Base-by-base conservation (phyloP, 2,113 vertebrate genomes). In the Oreochromis aureus region DNA sequence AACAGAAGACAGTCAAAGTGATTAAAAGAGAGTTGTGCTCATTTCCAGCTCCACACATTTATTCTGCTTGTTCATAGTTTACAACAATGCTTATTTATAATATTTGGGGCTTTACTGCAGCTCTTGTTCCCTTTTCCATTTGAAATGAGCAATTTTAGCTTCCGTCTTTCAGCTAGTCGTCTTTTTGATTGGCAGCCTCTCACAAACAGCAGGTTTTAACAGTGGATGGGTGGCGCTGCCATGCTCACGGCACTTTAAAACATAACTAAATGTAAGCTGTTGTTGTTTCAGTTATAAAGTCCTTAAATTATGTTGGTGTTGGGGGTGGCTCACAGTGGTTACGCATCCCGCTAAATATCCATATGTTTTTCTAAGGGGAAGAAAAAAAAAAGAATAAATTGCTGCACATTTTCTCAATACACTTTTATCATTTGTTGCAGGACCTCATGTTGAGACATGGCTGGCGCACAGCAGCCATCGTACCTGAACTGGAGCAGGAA, bases 371-470 rank as follows among this genome's bases (percentile, higher is more conserved):
- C 59, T 81, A 7, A 54, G 18, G 13, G 2, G 1, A 19, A 73
- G 0, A 2, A 6, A 7, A 39, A 41, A 22, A 39, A 22, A 69
- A 1, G 6, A 84, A 76, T 11, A n/a, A 0, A 66, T 41, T 30
- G 10, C 1, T 30, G 16, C 9, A 76, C 32, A 19, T 76, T 19
- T 76, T 51, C 44, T 51, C 24, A 78, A 30, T 51, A 19, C 3
- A 10, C 24, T 0, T 78, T 51, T 78, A 12, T 11, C 71, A 15
- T 55, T 55, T 85, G 15, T 71, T 36, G 11, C 80, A 98, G 97
- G 97, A 98, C 87, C 90, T 98, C 88, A 98, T 96, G 96, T 76
- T 98, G 85, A 95, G 97, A 15, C 97, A 98, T 24, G 97, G 97
- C 39, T 97, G 97, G 97, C 95, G 97, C 8, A 98, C 97, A 0